Evolutionary conservation across 2,113 vertebrate species (phyloP).

Genomic region (Oncorhynchus masou): DNA sequence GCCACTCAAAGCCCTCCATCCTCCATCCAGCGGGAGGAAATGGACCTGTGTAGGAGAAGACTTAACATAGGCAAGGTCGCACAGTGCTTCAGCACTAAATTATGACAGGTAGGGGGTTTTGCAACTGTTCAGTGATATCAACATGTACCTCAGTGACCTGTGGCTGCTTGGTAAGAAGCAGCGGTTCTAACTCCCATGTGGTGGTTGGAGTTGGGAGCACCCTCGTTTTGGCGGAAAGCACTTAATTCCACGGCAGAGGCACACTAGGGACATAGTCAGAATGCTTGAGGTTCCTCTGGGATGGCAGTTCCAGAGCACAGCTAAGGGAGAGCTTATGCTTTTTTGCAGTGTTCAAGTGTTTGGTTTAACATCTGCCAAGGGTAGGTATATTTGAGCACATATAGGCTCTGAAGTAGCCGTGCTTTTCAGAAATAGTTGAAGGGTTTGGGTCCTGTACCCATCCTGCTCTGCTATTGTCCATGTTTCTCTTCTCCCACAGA

Average conservation of each 20-base stretch:
- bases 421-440: too few species aligned
- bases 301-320: background rate
- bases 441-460: too few species aligned
- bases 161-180: background rate
- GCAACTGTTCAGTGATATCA: background rate
- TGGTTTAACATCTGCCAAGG: too few species aligned
- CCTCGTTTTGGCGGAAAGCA: background rate
- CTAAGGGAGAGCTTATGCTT: too few species aligned
- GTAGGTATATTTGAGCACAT: too few species aligned
- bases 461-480: too few species aligned
- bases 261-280: background rate
- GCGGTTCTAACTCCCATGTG: background rate
- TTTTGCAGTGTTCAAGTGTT: too few species aligned
- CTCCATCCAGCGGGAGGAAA: constrained; percentile 40
- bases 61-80: constrained; percentile 28
- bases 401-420: too few species aligned
- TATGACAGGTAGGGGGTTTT: too few species aligned
- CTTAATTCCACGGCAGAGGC: background rate
- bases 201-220: background rate
- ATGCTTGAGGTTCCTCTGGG: background rate
- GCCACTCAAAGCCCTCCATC: constrained; percentile 33
- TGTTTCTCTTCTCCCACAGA: too few species aligned
- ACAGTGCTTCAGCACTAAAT: too few species aligned
- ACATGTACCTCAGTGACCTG: background rate
- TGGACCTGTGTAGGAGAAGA: constrained; percentile 29